A percentile compares a stretch with the other conserved stretches of the same genome.
phyloP scores from a whole-genome alignment of 2,113 vertebrate species.

The Prionailurus viverrinus region DNA sequence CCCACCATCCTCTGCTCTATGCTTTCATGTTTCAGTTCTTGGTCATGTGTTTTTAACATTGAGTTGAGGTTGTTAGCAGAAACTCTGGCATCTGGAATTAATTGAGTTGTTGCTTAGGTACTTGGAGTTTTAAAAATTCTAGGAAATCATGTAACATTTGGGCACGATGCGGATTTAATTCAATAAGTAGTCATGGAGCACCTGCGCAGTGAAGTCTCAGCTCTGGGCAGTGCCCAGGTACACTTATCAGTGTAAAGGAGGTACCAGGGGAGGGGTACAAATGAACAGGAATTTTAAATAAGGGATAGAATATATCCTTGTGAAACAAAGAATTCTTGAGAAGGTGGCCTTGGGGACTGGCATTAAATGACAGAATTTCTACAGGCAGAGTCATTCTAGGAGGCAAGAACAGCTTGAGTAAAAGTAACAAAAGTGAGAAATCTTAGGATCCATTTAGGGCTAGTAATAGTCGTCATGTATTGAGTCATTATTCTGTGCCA shows the following conservation, averaged over 20 bases:
- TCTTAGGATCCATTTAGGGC: not conserved
- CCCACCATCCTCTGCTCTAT: not conserved
- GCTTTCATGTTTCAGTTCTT: not conserved
- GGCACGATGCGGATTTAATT: not conserved
- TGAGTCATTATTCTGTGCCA: not conserved
- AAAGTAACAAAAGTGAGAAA: slow-evolving; percentile 40
- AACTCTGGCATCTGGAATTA: slow-evolving; percentile 39
- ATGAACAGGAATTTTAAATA: not conserved
- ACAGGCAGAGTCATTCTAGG: not conserved
- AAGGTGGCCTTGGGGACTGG: not conserved
- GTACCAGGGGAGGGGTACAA: not conserved
- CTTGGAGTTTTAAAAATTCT: slow-evolving; percentile 47
- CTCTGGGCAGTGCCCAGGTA: not conserved
- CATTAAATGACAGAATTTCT: slow-evolving; percentile 31
- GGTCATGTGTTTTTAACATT: slow-evolving; percentile 28
- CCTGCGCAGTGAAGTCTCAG: not conserved
- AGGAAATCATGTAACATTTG: slow-evolving; percentile 35
- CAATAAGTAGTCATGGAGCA: not conserved
- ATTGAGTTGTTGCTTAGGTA: slow-evolving; percentile 16
- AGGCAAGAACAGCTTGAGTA: not conserved
- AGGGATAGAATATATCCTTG: not conserved
- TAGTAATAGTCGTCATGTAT: not conserved
- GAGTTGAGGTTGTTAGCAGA: slow-evolving; percentile 10
- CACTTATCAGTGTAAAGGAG: not conserved
- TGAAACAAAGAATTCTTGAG: not conserved